phyloP scores from a whole-genome alignment of 2,113 vertebrate species.

The Xerus inauris region DNA sequence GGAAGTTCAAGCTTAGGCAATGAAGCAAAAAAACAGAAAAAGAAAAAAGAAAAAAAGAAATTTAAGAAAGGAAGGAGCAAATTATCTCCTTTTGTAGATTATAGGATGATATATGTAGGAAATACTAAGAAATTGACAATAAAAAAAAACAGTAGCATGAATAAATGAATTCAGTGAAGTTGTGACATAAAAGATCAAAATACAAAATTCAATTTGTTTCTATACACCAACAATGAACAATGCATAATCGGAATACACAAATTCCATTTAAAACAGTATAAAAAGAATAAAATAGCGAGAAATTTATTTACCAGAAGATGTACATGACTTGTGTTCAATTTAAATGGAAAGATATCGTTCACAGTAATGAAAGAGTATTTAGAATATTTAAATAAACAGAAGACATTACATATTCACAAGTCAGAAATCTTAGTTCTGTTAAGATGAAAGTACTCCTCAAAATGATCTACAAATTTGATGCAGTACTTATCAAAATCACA shows the following conservation, averaged over 20 bases:
- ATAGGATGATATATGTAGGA: neutral
- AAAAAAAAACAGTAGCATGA: neutral
- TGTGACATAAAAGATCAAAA: neutral
- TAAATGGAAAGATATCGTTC: neutral
- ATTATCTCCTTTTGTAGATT: neutral
- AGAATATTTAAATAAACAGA: neutral
- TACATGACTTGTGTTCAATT: neutral
- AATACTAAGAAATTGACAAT: neutral
- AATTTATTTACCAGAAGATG: neutral
- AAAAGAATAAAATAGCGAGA: neutral
- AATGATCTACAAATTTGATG: neutral
- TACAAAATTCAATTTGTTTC: neutral
- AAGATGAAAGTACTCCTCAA: neutral
- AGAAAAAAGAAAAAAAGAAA: too few relatives aligned
- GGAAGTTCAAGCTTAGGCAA: too few relatives aligned
- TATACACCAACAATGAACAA: neutral
- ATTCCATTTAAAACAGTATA: neutral
- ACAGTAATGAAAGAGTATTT: neutral
- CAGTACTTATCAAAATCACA: neutral
- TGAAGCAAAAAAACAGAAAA: too few relatives aligned
- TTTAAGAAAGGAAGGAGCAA: neutral
- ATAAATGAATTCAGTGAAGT: too few relatives aligned
- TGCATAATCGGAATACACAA: neutral
- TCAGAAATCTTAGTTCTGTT: neutral
- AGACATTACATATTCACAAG: neutral